Conservation (phyloP, 2,888 invertebrate genomes). For the Gastrophysa polygoni region DNA sequence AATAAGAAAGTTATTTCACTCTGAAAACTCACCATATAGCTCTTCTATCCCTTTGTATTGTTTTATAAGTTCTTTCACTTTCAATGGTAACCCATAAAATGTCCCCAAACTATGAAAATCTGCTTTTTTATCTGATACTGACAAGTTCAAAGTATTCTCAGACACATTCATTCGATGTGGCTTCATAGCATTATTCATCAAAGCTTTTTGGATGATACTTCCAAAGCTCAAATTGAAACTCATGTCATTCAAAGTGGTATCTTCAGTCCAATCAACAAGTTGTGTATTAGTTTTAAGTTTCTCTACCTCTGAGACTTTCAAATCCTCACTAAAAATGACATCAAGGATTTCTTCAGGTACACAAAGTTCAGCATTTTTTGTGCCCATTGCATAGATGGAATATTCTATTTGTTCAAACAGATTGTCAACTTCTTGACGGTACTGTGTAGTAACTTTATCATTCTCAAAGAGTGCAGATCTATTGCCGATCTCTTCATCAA, state of each 20-base stretch:
- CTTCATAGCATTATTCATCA: conserved; percentile 51
- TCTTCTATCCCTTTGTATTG: conserved; percentile 78
- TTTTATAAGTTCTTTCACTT: conserved; percentile 73
- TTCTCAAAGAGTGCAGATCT: conserved; percentile 38
- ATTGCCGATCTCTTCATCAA: conserved; percentile 32
- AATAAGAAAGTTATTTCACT: no score
- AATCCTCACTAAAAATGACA: conserved; percentile 43
- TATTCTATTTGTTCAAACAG: conserved; percentile 62
- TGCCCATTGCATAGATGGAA: conserved; percentile 60
- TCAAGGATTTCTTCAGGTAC: conserved; percentile 44
- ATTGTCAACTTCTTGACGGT: conserved; percentile 55
- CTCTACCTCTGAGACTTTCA: conserved; percentile 39
- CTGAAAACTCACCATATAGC: conserved; percentile 81
- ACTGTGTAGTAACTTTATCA: conserved; percentile 36
- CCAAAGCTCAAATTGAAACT: conserved; percentile 44
- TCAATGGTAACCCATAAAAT: conserved; percentile 82
- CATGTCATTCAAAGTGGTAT: conserved; percentile 34
- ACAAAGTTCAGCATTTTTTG: conserved; percentile 30
- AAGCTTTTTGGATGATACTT: conserved; percentile 47
- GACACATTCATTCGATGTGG: conserved; percentile 21
- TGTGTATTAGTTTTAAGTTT: conserved; percentile 19
- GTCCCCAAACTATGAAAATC: conserved; percentile 53
- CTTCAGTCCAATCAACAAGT: conserved; percentile 28
- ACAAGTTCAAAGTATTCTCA: conserved; percentile 32
- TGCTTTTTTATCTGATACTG: conserved; percentile 23